Evolutionary conservation across 2,888 invertebrate species (phyloP), one percentile per base, ranked within the genome.

Genomic region (Prosapia bicincta): DNA sequence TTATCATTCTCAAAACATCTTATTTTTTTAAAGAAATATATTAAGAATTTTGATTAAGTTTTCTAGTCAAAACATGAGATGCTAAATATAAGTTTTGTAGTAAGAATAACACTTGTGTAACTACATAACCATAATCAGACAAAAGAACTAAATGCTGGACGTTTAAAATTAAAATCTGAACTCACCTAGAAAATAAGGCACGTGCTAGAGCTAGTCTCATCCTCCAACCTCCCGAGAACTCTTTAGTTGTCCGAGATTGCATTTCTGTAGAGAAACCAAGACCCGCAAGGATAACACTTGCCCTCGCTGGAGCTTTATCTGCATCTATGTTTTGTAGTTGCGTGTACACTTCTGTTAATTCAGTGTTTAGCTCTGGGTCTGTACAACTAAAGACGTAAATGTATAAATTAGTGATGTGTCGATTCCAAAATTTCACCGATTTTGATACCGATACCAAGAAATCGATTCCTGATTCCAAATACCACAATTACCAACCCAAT

Each of bases 221-320:
- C 80, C 99, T 88, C 99, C 99, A 99, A 13, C 99, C 99, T 81
- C 99, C 99, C 15, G 98, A 98, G 86, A 99, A 99, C 20, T 96
- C 93, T 88, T 89, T 96, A 0, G 99, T 99, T 0, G 94, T 90
- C 78, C 90, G 88, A 15, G 88, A 88, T 86, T 99, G 99, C 92
- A 96, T 96, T 66, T 92, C 93, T 0, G 95, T 88, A 0, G 92
- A 91, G 85, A 99, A 99, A 0, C 99, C 99, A 32, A 99, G 88
- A 86, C 99, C 99, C 80, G 93, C 94, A 20, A 99, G 89, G 81
- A 99, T 99, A 66, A 96, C 94, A 26, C 97, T 96, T 0, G 99
- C 99, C 76, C 90, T 90, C 0, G 99, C 96, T 0, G 99, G 98
- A 0, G 99, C 98, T 84, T 97, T 98, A 84, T 98, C 98, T 0